phyloP scores from a whole-genome alignment of 2,113 vertebrate genomes.

The Rissa tridactyla region DNA sequence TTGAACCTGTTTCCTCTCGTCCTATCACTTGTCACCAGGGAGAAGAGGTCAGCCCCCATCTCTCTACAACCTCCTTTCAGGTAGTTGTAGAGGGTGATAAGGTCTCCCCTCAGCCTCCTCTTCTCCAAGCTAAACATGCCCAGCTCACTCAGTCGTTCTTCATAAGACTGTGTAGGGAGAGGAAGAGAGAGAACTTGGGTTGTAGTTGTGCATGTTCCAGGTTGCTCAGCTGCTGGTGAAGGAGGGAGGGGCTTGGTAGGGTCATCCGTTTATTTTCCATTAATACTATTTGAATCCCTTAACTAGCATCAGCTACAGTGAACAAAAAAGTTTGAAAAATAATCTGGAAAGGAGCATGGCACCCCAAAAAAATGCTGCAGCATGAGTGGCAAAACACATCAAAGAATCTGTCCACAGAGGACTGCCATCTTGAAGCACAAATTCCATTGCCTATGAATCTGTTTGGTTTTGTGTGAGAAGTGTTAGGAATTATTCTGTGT shows the following conservation, averaged over 20 bases:
- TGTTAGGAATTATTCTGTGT: not conserved
- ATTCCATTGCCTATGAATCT: not conserved
- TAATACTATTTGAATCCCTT: not conserved
- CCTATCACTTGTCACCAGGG: no score
- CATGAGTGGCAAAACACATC: not conserved
- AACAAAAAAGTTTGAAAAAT: not conserved
- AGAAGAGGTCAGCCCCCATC: no score
- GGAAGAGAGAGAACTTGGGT: not conserved
- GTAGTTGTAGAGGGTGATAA: no score
- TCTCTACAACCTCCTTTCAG: no score
- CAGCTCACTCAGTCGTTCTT: no score
- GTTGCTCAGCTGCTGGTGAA: not conserved
- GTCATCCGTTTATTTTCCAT: not conserved
- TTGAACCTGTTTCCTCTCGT: no score
- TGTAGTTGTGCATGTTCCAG: not conserved
- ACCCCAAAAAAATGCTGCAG: not conserved
- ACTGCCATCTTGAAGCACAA: not conserved
- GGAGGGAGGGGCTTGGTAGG: not conserved
- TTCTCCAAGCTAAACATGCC: no score
- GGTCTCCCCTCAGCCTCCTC: no score
- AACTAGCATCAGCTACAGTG: not conserved
- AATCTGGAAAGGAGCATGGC: not conserved
- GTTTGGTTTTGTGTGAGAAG: not conserved
- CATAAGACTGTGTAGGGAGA: not conserved
- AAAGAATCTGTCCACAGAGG: not conserved